phyloP scores from a whole-genome alignment of 2,113 vertebrate species.

The Gymnorhina tibicen region DNA sequence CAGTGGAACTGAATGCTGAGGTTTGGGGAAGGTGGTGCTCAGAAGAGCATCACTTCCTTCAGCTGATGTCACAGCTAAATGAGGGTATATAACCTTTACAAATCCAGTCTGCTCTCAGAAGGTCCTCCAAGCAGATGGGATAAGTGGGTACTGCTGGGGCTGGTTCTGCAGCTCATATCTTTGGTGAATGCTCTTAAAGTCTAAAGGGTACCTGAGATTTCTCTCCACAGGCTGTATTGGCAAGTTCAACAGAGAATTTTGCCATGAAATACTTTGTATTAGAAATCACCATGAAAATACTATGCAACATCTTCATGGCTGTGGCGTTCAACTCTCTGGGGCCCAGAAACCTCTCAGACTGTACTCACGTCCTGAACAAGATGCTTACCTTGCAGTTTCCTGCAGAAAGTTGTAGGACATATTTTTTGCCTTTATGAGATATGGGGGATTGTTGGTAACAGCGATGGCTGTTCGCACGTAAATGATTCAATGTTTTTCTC shows the following conservation, averaged over 20 bases:
- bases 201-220: not conserved
- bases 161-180: not conserved
- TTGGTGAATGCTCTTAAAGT: not conserved
- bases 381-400: not conserved
- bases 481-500: not conserved
- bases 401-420: not conserved
- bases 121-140: not conserved
- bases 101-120: not conserved
- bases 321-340: not conserved
- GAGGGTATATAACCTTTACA: not conserved
- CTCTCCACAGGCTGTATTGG: not conserved
- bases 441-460: not conserved
- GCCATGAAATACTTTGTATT: not conserved
- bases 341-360: not conserved
- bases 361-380: not conserved
- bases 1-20: not conserved
- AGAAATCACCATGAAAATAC: not conserved
- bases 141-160: accelerated
- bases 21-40: not conserved
- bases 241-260: not conserved
- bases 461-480: not conserved
- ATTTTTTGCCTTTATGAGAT: not conserved
- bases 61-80: not conserved
- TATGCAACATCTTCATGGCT: not conserved
- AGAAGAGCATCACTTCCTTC: not conserved